phyloP scores from a whole-genome alignment of 2,888 invertebrate species.

The Folsomia candida region DNA sequence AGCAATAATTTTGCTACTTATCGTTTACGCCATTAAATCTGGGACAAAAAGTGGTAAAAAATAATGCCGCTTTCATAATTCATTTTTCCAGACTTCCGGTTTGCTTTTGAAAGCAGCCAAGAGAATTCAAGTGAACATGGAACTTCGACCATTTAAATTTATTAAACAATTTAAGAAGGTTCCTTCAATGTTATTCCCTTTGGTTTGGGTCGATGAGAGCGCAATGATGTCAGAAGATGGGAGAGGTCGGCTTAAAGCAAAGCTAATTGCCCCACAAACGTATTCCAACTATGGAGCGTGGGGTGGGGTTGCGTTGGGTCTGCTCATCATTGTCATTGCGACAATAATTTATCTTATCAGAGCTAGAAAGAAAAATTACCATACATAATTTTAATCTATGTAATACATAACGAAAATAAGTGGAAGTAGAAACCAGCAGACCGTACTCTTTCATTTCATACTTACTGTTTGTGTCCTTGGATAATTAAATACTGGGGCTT shows the following conservation, averaged over 20 bases:
- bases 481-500: too few species aligned
- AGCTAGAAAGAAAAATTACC: constrained; percentile 38
- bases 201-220: constrained; percentile 39
- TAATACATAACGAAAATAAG: too few species aligned
- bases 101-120: constrained; percentile 32
- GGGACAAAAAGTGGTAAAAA: too few species aligned
- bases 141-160: constrained; percentile 33
- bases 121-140: constrained; percentile 40
- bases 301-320: constrained; percentile 26
- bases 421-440: too few species aligned
- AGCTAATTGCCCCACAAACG: constrained; percentile 26
- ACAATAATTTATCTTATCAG: constrained; percentile 31
- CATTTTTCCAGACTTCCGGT: constrained; percentile 28
- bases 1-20: too few species aligned
- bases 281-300: constrained; percentile 27
- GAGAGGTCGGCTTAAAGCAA: constrained; percentile 22
- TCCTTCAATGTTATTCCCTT: constrained; percentile 30
- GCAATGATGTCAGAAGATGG: constrained; percentile 32
- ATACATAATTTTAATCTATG: neutral
- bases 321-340: constrained; percentile 28
- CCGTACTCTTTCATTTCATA: too few species aligned
- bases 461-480: too few species aligned
- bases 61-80: too few species aligned
- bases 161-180: constrained; percentile 33
- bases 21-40: too few species aligned